These are phyloP conservation scores for Todiramphus chloris DNA, from an alignment of 2,113 vertebrate species.

Conservation along the genomic window DNA sequence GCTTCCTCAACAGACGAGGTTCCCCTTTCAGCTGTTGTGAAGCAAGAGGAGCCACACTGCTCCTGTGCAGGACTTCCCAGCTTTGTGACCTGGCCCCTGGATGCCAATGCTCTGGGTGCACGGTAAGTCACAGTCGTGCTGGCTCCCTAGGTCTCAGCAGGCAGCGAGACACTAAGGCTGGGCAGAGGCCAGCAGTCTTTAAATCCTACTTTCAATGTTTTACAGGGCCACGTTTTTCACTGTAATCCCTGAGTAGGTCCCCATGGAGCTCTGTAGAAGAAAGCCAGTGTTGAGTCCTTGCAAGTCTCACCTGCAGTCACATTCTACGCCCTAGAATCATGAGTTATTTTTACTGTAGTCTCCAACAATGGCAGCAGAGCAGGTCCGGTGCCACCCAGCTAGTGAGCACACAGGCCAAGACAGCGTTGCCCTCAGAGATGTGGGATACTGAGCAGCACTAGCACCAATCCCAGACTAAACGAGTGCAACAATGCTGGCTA, in stretches of 20 bases:
- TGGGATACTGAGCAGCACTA: neutral
- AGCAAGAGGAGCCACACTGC: neutral
- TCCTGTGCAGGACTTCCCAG: neutral
- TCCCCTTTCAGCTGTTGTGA: neutral
- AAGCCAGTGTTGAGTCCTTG: neutral
- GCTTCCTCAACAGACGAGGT: neutral
- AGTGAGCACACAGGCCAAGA: neutral
- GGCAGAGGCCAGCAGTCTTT: neutral
- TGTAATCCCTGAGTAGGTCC: neutral
- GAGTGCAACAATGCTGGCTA: rapidly evolving
- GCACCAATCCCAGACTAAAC: neutral
- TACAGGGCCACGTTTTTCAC: neutral
- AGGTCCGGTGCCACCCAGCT: neutral
- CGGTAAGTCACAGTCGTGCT: rapidly evolving
- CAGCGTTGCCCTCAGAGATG: neutral
- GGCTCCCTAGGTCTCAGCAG: neutral
- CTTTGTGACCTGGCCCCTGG: neutral
- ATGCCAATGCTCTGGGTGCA: neutral
- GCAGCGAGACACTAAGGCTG: neutral
- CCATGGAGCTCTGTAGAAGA: neutral
- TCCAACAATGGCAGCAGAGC: neutral
- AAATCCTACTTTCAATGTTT: neutral
- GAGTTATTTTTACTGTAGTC: neutral
- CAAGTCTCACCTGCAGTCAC: neutral
- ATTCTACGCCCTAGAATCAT: neutral